Conservation (phyloP, 92 coral and sea anemone species). For the Scolanthus callimorphus region DNA sequence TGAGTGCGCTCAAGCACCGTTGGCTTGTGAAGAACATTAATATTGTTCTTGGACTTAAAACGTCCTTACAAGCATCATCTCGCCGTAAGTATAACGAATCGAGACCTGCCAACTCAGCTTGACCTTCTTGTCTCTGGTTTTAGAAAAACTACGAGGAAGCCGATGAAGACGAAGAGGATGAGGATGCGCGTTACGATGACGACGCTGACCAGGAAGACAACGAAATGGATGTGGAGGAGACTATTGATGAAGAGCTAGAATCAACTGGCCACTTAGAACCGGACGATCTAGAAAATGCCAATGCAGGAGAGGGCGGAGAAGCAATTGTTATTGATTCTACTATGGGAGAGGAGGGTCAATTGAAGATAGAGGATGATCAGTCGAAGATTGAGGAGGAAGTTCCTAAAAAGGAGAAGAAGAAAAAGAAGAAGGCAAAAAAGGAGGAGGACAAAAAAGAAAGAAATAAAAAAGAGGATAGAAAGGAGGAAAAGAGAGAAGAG, state of each 20-base stretch:
- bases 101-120: no score
- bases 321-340: neutral
- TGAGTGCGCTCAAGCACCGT: no score
- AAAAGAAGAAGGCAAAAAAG: conserved; percentile 7
- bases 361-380: neutral
- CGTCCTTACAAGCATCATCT: no score
- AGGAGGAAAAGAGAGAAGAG: neutral
- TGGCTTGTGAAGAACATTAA: no score
- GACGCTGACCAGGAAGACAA: conserved; percentile 19
- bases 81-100: no score
- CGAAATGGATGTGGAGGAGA: conserved; percentile 5
- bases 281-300: neutral
- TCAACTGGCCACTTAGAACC: no score
- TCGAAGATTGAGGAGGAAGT: no score
- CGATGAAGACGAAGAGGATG: conserved; percentile 49
- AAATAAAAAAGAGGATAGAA: neutral
- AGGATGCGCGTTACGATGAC: conserved; percentile 18
- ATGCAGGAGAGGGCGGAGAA: neutral
- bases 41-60: no score
- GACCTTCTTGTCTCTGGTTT: neutral
- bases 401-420: conserved; percentile 11
- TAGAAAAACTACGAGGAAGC: conserved; percentile 59
- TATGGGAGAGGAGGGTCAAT: neutral
- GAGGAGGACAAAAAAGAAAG: conserved; percentile 7
- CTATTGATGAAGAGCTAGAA: no score